phyloP scores from a whole-genome alignment of 2,888 invertebrate species.

The Erebia ligea region DNA sequence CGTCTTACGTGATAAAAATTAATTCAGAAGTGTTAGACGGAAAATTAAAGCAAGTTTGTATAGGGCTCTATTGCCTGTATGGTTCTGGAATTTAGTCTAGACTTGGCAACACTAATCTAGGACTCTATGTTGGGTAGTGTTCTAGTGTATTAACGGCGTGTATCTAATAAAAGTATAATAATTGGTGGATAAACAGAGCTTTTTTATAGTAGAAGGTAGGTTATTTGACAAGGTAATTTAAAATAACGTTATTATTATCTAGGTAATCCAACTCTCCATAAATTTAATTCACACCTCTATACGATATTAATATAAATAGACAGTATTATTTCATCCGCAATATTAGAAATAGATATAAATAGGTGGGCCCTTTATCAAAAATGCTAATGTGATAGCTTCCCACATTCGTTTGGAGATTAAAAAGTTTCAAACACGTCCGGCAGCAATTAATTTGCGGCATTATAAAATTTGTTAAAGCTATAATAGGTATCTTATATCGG shows the following conservation, averaged over 20 bases:
- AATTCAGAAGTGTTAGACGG: too few relatives aligned
- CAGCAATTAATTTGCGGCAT: slow-evolving; percentile 32
- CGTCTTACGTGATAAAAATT: too few relatives aligned
- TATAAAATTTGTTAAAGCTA: slow-evolving; percentile 22
- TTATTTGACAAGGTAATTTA: too few relatives aligned
- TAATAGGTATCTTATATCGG: slow-evolving; percentile 12
- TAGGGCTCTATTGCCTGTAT: too few relatives aligned
- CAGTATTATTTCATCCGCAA: slow-evolving; percentile 10
- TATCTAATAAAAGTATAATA: too few relatives aligned
- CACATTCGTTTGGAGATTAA: slow-evolving; percentile 21
- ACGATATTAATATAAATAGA: neutral
- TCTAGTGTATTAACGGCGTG: too few relatives aligned
- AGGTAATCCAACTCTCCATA: neutral
- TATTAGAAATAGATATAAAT: slow-evolving; percentile 19
- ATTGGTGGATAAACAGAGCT: too few relatives aligned
- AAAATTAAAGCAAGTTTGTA: too few relatives aligned
- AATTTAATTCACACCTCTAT: slow-evolving; percentile 5
- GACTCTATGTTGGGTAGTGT: too few relatives aligned
- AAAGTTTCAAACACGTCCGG: slow-evolving; percentile 34
- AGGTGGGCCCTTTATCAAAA: slow-evolving; percentile 19
- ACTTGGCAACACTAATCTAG: too few relatives aligned
- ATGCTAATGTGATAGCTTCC: slow-evolving; percentile 29
- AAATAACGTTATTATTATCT: neutral
- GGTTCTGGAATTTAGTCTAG: too few relatives aligned
- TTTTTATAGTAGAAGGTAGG: too few relatives aligned